Base-by-base conservation (phyloP, 1,140 invertebrate genomes). In the Ctenoplectra terminalis region DNA sequence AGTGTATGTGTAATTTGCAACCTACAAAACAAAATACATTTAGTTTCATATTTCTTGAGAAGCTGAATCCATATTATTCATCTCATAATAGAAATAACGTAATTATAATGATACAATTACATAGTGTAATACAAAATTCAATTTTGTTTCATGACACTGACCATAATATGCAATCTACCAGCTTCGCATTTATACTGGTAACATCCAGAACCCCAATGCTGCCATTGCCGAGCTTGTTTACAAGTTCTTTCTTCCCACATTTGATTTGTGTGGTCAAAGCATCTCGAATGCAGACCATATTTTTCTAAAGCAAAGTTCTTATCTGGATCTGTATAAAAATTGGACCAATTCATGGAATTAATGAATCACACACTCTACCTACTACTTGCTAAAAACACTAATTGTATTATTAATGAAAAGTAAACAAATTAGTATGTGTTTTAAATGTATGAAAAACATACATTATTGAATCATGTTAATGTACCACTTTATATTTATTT, bases 161-260 rank as follows among this genome's bases (percentile, higher is more conserved):
- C 97, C 88, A 97, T 93, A 85, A 98, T 96, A 89, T 97, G 95
- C 20, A 98, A 91, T 82, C 97, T 93, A 9, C 97, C 97, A 75
- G 95, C 95, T 84, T 95, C 95, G 91, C 97, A 98, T 76, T 95
- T 95, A 92, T 98, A 99, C 91, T 97, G 95, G 90, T 99, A 99
- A 92, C 99, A 99, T 1, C 98, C 98, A 8, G 98, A 98, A 15
- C 98, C 98, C 97, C 97, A 99, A 94, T 99, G 98, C 90, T 98
- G 97, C 98, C 98, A 99, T 90, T 98, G 97, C 63, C 98, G 93
- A 61, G 96, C 96, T 93, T 98, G 96, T 60, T 95, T 95, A 90
- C 98, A 99, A 2, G 97, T 97, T 60, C 97, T 95, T 91, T 98
- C 97, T 88, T 98, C 97, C 98, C 98, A 99, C 95, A 98, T 98